Conservation (phyloP, 2,888 invertebrate genomes). For the Idaea biselata region DNA sequence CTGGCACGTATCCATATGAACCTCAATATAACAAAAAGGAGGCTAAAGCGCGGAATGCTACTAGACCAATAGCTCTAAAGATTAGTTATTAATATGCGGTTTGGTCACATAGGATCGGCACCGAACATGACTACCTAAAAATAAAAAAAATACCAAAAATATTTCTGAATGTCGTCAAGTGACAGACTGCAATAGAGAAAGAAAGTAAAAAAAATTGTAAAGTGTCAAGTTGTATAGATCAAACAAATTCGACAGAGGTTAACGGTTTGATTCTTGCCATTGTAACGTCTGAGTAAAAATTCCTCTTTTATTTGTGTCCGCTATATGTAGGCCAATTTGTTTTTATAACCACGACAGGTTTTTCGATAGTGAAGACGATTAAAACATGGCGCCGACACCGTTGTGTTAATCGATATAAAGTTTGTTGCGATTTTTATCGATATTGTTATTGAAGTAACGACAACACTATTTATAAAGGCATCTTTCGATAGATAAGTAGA, state of each 20-base stretch:
- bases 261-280: conserved; percentile 60
- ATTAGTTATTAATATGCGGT: no score
- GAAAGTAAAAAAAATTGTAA: not conserved
- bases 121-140: no score
- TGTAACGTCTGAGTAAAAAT: conserved; percentile 56
- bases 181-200: not conserved
- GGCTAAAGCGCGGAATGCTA: no score
- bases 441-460: conserved; percentile 40
- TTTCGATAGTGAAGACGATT: conserved; percentile 45
- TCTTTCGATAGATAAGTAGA: conserved; percentile 6
- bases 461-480: conserved; percentile 33
- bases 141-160: no score
- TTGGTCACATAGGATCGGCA: no score
- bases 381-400: conserved; percentile 44
- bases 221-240: conserved; percentile 5
- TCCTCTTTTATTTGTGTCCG: conserved; percentile 63
- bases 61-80: no score
- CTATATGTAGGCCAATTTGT: conserved; percentile 68
- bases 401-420: conserved; percentile 49
- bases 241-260: conserved; percentile 43
- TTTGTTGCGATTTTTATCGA: conserved; percentile 50
- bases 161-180: not conserved
- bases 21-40: no score
- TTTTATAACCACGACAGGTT: conserved; percentile 64
- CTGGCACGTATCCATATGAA: no score